Base-by-base conservation (phyloP, 2,888 invertebrate species). In the Drosophila sordidapex region DNA sequence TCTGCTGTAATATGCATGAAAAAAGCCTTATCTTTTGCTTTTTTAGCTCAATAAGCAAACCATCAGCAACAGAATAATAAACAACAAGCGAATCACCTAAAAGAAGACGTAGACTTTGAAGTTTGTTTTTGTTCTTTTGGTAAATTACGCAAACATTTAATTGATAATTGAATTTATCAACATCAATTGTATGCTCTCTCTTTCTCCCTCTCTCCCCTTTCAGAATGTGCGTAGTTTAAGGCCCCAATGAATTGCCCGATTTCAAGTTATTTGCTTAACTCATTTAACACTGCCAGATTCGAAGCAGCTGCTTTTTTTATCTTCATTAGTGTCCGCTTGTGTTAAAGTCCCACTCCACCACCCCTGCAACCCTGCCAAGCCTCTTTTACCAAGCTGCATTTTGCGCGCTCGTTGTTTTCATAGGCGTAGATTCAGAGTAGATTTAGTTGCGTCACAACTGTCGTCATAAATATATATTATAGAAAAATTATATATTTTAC, bases 81-180 rank as follows among this genome's bases (percentile, higher is more conserved):
- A 70, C 62, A 74, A 18, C 48, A 36, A 27, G 10, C 57, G 43
- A 67, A 49, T 33, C 57, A 75, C 38, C 64, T 66, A 10, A 51
- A 43, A 43, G 11, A 43, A 40, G 48, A 52, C 33, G 40, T 68
- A 58, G 31, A 57, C 36, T 65, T 43, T 25, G 6, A 43, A 40
- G 63, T 66, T 74, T 78, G 57, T 70, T 68, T 63, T 69, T 64
- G 38, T 66, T 33, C 64, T 67, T 69, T 68, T 48, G 38, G 46
- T 66, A 58, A 69, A 67, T 57, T 57, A 60, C 10, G 48, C 25
- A 35, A 51, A 51, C 60, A 43, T 59, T 74, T 35, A 58, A 48
- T 46, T 65, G 70, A 38, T 74, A 86, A 83, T 86, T 86, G 67
- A 83, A 81, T 86, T 75, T 69, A 81, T 88, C 70, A 87, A 84